A percentile compares a stretch with the other conserved stretches of the same genome.
Evolutionary conservation across 2,888 invertebrate genomes (phyloP).

Genomic region (Zhuqinia jingwanae): DNA sequence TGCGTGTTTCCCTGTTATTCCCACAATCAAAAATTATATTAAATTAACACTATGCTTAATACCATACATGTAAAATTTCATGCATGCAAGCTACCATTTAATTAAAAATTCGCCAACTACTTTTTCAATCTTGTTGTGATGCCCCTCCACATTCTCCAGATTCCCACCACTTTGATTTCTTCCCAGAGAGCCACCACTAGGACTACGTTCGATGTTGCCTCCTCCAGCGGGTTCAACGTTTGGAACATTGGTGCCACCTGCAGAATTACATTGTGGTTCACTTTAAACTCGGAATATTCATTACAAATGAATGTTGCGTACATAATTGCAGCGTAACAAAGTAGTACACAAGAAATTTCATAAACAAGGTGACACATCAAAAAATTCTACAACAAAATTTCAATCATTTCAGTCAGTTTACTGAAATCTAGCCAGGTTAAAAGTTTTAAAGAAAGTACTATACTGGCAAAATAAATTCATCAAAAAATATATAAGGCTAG

Average conservation of each 20-base stretch:
- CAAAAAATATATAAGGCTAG: background rate
- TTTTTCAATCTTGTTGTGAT: constrained; percentile 83
- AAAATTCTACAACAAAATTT: constrained; percentile 44
- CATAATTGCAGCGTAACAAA: background rate
- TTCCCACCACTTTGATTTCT: constrained; percentile 88
- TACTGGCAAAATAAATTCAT: no score
- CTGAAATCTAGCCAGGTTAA: constrained; percentile 13
- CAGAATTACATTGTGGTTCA: background rate
- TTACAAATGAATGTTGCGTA: background rate
- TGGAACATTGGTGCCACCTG: constrained; percentile 78
- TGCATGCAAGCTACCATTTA: background rate
- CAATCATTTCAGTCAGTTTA: constrained; percentile 57
- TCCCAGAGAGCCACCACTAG: constrained; percentile 90
- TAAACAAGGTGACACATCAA: constrained; percentile 33
- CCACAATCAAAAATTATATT: background rate
- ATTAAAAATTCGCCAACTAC: background rate
- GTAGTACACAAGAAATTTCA: background rate
- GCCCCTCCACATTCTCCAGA: constrained; percentile 85
- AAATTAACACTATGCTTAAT: no score
- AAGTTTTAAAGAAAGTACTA: background rate
- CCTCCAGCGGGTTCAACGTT: constrained; percentile 74
- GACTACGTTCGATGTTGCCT: constrained; percentile 87
- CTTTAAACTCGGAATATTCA: background rate
- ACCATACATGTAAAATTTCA: background rate
- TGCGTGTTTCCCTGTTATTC: constrained; percentile 89